Conservation (phyloP, 2,113 vertebrate species). For the Chionis minor region DNA sequence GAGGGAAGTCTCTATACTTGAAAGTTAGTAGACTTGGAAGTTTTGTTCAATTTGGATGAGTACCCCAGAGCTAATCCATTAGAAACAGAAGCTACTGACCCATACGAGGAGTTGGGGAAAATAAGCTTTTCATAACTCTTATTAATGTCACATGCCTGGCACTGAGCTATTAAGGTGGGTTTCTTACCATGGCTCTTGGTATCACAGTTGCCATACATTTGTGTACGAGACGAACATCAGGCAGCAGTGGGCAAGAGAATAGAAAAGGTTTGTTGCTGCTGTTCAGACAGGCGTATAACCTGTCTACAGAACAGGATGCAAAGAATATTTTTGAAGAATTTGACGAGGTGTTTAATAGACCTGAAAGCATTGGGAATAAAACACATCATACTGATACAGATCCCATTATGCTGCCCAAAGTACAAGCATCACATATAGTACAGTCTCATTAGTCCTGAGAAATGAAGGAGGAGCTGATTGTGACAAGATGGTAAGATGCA, state of each 20-base stretch:
- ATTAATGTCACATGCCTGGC: not conserved
- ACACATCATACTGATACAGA: constrained; percentile 62
- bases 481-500: constrained; percentile 36
- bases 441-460: constrained; percentile 46
- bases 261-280: not conserved
- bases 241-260: not conserved
- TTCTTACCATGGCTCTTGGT: not conserved
- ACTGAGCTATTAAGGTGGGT: not conserved
- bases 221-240: not conserved
- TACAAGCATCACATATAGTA: constrained; percentile 24
- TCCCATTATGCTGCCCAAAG: constrained; percentile 56
- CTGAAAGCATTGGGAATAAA: constrained; percentile 63
- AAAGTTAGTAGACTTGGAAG: constrained; percentile 13
- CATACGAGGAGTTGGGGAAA: not conserved
- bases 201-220: not conserved
- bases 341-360: constrained; percentile 69
- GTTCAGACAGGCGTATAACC: constrained; percentile 38
- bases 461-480: constrained; percentile 38
- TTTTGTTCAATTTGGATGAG: constrained; percentile 7
- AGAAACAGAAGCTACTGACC: constrained; percentile 32
- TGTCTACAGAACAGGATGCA: constrained; percentile 60
- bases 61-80: not conserved
- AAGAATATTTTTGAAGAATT: constrained; percentile 60
- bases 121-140: not conserved
- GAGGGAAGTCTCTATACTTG: not conserved